phyloP scores from a whole-genome alignment of 1,140 invertebrate species.

The Anoplophora glabripennis region DNA sequence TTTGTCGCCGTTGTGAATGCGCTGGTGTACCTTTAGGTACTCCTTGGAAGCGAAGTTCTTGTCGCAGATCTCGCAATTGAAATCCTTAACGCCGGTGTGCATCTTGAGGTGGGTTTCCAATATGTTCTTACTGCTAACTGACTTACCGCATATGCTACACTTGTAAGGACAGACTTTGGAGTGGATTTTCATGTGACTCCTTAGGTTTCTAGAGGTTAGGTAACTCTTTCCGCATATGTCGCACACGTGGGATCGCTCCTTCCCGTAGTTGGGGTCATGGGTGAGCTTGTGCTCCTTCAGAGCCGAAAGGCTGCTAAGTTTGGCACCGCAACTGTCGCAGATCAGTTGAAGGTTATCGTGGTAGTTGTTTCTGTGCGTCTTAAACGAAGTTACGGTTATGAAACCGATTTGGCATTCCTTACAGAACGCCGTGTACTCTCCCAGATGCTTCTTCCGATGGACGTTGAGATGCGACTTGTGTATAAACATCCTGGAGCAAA shows the following conservation, averaged over 20 bases:
- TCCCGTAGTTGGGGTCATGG: slow-evolving; percentile 27
- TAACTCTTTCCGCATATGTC: slow-evolving; percentile 33
- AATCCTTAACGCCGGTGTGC: slow-evolving; percentile 46
- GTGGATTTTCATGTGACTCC: slow-evolving; percentile 62
- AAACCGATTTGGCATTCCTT: slow-evolving; percentile 34
- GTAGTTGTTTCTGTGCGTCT: slow-evolving; percentile 25
- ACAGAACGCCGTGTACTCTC: slow-evolving; percentile 46
- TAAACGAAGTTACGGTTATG: slow-evolving; percentile 24
- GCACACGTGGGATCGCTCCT: slow-evolving; percentile 24
- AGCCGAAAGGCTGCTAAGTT: slow-evolving; percentile 26
- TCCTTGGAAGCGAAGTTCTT: slow-evolving; percentile 67
- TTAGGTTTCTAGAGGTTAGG: slow-evolving; percentile 24
- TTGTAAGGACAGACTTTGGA: slow-evolving; percentile 58
- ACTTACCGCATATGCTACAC: slow-evolving; percentile 54
- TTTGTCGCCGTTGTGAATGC: slow-evolving; percentile 70
- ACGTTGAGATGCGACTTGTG: slow-evolving; percentile 64
- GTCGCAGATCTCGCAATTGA: slow-evolving; percentile 43
- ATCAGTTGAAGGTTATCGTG: slow-evolving; percentile 32
- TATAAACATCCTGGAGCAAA: slow-evolving; percentile 61
- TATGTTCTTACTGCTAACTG: slow-evolving; percentile 41
- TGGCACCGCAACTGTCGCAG: slow-evolving; percentile 36
- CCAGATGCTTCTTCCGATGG: slow-evolving; percentile 61
- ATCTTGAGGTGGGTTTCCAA: slow-evolving; percentile 42
- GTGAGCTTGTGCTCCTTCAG: slow-evolving; percentile 37
- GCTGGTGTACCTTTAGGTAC: slow-evolving; percentile 71